Evolutionary conservation across 2,888 invertebrate species (phyloP).

Genomic region (Spialia ferax): DNA sequence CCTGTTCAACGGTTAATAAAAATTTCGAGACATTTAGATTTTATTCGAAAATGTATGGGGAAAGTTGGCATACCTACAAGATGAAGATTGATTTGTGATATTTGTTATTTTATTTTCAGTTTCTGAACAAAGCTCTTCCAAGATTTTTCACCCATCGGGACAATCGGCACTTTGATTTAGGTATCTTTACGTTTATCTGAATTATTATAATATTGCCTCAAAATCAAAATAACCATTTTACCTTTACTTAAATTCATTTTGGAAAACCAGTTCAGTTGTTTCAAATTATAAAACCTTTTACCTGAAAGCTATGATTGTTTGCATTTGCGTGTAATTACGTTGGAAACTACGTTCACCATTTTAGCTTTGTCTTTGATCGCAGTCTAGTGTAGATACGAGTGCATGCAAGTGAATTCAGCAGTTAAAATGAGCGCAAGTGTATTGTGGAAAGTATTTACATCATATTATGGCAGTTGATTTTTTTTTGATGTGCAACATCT

Average conservation of each 20-base stretch:
- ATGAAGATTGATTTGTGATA: too few species aligned
- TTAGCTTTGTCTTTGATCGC: conserved; percentile 13
- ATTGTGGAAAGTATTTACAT: neutral
- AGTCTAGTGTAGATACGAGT: conserved; percentile 1
- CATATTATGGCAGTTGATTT: neutral
- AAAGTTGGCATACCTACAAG: too few species aligned
- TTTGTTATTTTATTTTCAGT: too few species aligned
- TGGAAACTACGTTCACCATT: conserved; percentile 6
- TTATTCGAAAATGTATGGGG: too few species aligned
- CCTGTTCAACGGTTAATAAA: too few species aligned
- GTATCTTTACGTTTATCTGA: too few species aligned
- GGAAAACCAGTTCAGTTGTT: conserved; percentile 5
- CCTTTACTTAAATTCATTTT: neutral
- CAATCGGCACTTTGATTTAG: too few species aligned
- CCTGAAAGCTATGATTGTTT: conserved; percentile 7
- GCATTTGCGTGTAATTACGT: conserved; percentile 8
- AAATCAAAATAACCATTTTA: too few species aligned
- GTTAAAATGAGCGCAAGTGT: neutral
- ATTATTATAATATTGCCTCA: too few species aligned
- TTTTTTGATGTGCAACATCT: neutral
- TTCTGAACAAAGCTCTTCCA: too few species aligned
- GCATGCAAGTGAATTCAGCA: conserved; percentile 1
- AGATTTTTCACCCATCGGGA: too few species aligned
- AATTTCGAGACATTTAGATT: too few species aligned
- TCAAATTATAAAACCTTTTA: conserved; percentile 5